These are phyloP conservation scores for Nycteola revayana DNA, from an alignment of 2,888 invertebrate species.

Conservation along the genomic window DNA sequence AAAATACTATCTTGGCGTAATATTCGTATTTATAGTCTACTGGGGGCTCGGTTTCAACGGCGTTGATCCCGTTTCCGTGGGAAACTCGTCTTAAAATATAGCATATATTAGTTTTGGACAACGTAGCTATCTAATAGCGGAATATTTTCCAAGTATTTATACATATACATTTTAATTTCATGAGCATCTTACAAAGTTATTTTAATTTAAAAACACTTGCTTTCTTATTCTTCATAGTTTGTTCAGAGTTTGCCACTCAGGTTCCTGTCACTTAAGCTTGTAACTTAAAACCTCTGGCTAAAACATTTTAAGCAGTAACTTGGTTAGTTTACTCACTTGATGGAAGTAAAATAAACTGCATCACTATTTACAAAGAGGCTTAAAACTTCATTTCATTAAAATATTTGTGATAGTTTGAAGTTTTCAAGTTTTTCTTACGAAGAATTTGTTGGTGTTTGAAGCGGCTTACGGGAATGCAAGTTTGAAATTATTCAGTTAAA, in stretches of 20 bases:
- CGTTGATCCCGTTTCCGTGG: too few species aligned
- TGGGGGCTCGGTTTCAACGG: too few species aligned
- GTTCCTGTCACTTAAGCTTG: conserved; percentile 1
- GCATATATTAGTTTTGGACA: too few species aligned
- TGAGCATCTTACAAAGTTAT: too few species aligned
- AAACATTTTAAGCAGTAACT: conserved; percentile 24
- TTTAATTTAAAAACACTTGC: too few species aligned
- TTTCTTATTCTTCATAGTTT: too few species aligned
- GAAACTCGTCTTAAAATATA: too few species aligned
- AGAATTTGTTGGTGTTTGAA: conserved; percentile 5
- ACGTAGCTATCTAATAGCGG: too few species aligned
- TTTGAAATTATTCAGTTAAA: background rate
- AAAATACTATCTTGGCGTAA: too few species aligned
- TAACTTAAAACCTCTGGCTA: conserved; percentile 11
- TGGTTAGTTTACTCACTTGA: conserved; percentile 28
- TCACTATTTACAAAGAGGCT: conserved; percentile 36
- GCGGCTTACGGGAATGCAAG: conserved; percentile 7
- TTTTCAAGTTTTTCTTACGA: conserved; percentile 11
- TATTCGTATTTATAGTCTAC: too few species aligned
- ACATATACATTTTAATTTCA: too few species aligned
- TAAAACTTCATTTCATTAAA: conserved; percentile 38
- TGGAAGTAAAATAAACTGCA: conserved; percentile 30
- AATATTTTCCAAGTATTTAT: too few species aligned
- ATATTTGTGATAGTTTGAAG: conserved; percentile 24
- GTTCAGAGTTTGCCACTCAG: background rate